Conservation (phyloP, 2,888 invertebrate genomes). For the Idaea straminata region DNA sequence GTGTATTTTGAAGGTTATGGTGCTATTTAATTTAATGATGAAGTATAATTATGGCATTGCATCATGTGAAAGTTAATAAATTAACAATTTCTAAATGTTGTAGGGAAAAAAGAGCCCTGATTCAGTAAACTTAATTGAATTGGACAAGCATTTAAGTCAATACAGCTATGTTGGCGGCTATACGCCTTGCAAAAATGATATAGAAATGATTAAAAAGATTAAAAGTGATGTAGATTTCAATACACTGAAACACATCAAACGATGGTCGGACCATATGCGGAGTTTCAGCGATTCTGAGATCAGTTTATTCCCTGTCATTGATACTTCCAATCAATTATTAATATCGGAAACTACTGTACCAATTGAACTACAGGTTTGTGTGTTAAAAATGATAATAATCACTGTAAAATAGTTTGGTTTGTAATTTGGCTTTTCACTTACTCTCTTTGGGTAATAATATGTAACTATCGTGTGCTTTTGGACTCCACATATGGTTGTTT, state of each 20-base stretch:
- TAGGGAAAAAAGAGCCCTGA: conserved; percentile 50
- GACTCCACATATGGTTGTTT: conserved; percentile 65
- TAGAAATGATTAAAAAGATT: conserved; percentile 55
- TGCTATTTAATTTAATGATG: background rate
- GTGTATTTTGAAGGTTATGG: conserved; percentile 24
- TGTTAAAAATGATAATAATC: conserved; percentile 16
- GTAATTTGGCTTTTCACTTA: conserved; percentile 10
- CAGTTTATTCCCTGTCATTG: conserved; percentile 56
- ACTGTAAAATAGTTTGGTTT: conserved; percentile 22
- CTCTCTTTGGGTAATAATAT: background rate
- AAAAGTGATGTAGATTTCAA: conserved; percentile 51
- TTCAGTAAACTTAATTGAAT: conserved; percentile 49
- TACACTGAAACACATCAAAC: conserved; percentile 70
- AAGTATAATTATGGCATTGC: conserved; percentile 26
- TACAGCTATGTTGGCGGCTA: conserved; percentile 81
- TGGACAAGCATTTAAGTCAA: conserved; percentile 69
- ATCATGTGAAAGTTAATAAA: conserved; percentile 33
- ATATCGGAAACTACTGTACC: conserved; percentile 41
- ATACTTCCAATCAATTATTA: conserved; percentile 42
- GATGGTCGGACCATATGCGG: conserved; percentile 82
- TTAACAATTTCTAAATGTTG: conserved; percentile 38
- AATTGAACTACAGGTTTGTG: conserved; percentile 60
- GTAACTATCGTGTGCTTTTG: conserved; percentile 27
- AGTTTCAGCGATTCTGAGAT: conserved; percentile 79
- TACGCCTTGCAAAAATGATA: conserved; percentile 75